These are phyloP conservation scores for Pseudoips prasinana DNA, from an alignment of 2,888 invertebrate genomes.

Conservation along the genomic window DNA sequence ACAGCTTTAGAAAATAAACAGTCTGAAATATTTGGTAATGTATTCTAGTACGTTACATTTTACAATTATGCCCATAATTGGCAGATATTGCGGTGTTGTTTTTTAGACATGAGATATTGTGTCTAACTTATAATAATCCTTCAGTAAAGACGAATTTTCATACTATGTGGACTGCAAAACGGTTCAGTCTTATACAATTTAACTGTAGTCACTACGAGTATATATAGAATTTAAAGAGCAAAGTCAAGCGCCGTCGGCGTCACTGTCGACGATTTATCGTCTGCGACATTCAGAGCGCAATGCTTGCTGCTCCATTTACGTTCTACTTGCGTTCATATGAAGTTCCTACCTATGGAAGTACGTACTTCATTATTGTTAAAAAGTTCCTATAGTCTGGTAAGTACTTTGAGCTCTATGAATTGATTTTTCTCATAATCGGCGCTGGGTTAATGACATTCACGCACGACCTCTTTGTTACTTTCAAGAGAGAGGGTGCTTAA, in stretches of 20 bases:
- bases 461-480: slow-evolving; percentile 21
- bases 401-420: slow-evolving; percentile 17
- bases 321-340: slow-evolving; percentile 33
- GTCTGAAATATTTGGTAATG: slow-evolving; percentile 14
- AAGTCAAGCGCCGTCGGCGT: slow-evolving; percentile 35
- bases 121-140: too few species aligned
- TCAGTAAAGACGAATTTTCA: too few species aligned
- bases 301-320: slow-evolving; percentile 41
- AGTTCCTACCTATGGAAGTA: slow-evolving; percentile 2
- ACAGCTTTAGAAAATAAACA: slow-evolving; percentile 20
- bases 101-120: too few species aligned
- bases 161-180: too few species aligned
- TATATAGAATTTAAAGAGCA: slow-evolving; percentile 42
- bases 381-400: not conserved
- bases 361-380: slow-evolving; percentile 24
- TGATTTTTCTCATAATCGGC: slow-evolving; percentile 23
- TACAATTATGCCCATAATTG: slow-evolving; percentile 6
- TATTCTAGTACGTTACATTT: not conserved
- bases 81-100: slow-evolving; percentile 9
- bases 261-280: slow-evolving; percentile 41
- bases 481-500: slow-evolving; percentile 21
- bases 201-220: too few species aligned
- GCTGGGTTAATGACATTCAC: slow-evolving; percentile 26
- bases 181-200: too few species aligned
- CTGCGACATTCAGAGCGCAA: slow-evolving; percentile 29